Base-by-base conservation (phyloP, 2,888 invertebrate genomes). In the Arctia plantaginis region DNA sequence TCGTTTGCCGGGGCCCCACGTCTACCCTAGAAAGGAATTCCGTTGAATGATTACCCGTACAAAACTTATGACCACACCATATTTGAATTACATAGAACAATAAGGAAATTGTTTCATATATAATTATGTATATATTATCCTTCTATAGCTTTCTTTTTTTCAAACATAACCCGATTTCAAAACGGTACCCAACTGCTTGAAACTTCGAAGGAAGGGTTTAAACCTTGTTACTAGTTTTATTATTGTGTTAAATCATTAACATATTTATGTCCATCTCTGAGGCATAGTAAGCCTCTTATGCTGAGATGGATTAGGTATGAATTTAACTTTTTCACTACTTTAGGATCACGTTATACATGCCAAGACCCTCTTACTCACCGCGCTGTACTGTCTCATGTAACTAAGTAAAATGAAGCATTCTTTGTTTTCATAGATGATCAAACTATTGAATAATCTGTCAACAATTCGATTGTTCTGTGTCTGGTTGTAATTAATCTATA, bases 91-190 rank as follows among this genome's bases (percentile, higher is more conserved):
- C 51, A 2, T 51, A 10, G 0, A 51, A 51, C 23, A 23, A 65
- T 64, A 72, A 64, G 47, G 62, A 66, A 72, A 66, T 66, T 75
- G 75, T 75, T 75, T 69, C 62, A 27, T 59, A 39, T 69, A 30
- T 35, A 59, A 66, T 75, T 72, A 66, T 23, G 47, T 69, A 69
- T 72, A 75, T 47, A 47, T 72, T 72, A 66, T 51, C 30, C 33
- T 69, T 23, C 47, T 55, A 23, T n/a, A 44, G 20, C 30, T 44
- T 12, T 30, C 47, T 33, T 15, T 66, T 67, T 18, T 71, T 64
- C 44, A 6, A 33, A 8, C 13, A 33, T 35, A 62, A 71, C 18
- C 23, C 27, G 41, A 71, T 66, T 67, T 71, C 39, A 62, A 44
- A 68, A 55, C 41, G 47, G n/a, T 65, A 51, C 41, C 41, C 15